These are phyloP conservation scores for Mechanitis messenoides DNA, from an alignment of 2,888 invertebrate genomes.

Conservation along the genomic window DNA sequence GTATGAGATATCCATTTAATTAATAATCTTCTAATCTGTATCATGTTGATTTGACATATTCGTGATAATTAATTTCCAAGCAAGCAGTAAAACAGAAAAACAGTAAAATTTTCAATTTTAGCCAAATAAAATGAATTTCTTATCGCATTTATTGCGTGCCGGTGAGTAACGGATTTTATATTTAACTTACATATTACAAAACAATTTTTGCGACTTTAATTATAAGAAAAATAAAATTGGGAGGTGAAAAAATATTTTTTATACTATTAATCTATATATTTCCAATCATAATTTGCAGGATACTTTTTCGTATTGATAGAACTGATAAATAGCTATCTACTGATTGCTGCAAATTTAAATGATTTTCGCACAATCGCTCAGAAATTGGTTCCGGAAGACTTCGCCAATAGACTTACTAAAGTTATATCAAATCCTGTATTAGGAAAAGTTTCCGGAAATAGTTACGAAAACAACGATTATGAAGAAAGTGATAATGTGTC, in stretches of 20 bases:
- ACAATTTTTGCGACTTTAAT: no score
- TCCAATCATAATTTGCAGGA: constrained; percentile 10
- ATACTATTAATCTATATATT: neutral
- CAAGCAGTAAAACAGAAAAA: constrained; percentile 3
- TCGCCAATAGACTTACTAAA: constrained; percentile 10
- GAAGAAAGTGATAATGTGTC: constrained; percentile 11
- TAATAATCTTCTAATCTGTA: no score
- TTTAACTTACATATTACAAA: neutral
- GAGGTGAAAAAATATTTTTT: no score
- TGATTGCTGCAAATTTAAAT: constrained; percentile 24
- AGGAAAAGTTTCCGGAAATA: neutral
- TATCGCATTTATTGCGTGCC: constrained; percentile 16
- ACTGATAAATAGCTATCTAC: constrained; percentile 19
- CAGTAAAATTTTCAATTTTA: constrained; percentile 6
- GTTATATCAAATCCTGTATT: neutral
- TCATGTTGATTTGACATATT: no score
- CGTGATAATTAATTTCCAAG: no score
- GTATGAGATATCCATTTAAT: no score
- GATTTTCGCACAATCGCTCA: constrained; percentile 22
- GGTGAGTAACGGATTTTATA: constrained; percentile 9
- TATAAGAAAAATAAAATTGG: no score
- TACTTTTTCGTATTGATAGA: constrained; percentile 18
- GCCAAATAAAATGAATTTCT: constrained; percentile 17
- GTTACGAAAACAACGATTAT: neutral
- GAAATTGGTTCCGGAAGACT: constrained; percentile 15